Evolutionary conservation across 2,888 invertebrate genomes (phyloP).

Genomic region (Zhengitettix transpicula): DNA sequence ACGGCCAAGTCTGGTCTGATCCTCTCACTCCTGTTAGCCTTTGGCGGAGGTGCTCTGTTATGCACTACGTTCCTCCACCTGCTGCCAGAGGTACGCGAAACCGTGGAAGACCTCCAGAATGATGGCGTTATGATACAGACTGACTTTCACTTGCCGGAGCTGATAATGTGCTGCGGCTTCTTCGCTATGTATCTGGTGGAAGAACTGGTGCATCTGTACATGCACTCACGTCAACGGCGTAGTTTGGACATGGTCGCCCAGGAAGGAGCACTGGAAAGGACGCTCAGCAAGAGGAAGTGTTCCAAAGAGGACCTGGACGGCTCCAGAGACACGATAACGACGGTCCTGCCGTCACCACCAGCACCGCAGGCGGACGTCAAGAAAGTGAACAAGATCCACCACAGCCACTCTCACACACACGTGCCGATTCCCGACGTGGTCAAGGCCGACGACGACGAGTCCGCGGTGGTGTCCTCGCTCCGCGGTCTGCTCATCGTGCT

Average conservation of each 20-base stretch:
- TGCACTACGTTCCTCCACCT: conserved; percentile 69
- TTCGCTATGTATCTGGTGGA: conserved; percentile 67
- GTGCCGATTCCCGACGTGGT: conserved; percentile 28
- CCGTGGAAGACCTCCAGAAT: conserved; percentile 40
- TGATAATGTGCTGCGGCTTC: conserved; percentile 59
- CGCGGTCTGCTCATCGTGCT: conserved; percentile 64
- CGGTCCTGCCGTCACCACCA: no score
- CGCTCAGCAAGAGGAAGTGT: conserved; percentile 6
- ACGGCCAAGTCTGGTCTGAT: not conserved
- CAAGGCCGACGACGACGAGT: conserved; percentile 11
- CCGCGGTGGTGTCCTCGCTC: conserved; percentile 32
- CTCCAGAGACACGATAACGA: not conserved
- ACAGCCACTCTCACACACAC: conserved; percentile 30
- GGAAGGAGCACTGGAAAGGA: conserved; percentile 6
- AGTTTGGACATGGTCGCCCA: not conserved
- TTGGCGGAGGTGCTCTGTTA: conserved; percentile 70
- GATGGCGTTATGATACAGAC: conserved; percentile 30
- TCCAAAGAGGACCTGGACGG: not conserved
- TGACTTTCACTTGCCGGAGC: conserved; percentile 46
- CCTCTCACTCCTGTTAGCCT: conserved; percentile 43
- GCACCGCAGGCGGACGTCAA: not conserved
- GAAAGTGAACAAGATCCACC: conserved; percentile 21
- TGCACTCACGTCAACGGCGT: conserved; percentile 30
- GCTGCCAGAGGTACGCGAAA: conserved; percentile 60
- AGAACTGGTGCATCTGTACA: conserved; percentile 54